Conservation (phyloP, 1,140 invertebrate genomes). For the Megalopta genalis region DNA sequence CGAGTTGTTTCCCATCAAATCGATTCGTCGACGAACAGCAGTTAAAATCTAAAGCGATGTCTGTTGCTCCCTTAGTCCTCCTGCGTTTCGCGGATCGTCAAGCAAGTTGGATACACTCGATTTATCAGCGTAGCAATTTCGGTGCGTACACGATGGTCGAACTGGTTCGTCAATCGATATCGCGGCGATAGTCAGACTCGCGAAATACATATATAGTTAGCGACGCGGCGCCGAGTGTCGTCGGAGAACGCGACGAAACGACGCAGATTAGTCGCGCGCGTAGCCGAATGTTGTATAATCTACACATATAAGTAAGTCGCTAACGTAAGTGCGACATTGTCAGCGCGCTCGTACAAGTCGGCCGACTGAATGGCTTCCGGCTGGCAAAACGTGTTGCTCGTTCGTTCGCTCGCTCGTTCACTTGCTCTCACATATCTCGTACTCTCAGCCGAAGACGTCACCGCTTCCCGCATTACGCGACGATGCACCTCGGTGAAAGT, state of each 20-base stretch:
- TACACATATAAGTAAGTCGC: background rate
- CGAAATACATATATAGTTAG: background rate
- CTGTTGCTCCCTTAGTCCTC: too few relatives aligned
- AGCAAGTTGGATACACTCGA: too few relatives aligned
- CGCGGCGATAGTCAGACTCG: too few relatives aligned
- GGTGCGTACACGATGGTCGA: too few relatives aligned
- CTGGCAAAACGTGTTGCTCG: background rate
- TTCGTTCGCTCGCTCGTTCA: background rate
- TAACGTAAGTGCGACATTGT: conserved; percentile 52
- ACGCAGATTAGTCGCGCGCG: background rate
- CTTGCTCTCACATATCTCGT: conserved; percentile 29
- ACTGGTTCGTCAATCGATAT: too few relatives aligned
- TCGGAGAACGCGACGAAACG: background rate
- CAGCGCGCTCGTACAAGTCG: conserved; percentile 27
- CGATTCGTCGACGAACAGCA: background rate
- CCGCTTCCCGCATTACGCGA: conserved; percentile 2
- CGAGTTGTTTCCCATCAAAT: conserved; percentile 1
- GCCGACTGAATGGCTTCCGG: conserved; percentile 40
- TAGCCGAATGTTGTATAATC: conserved; percentile 1
- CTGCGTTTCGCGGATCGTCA: too few relatives aligned
- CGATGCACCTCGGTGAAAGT: conserved; percentile 27
- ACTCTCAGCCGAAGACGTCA: conserved; percentile 35
- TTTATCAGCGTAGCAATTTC: too few relatives aligned
- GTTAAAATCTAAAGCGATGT: too few relatives aligned
- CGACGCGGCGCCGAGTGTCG: background rate